Percentiles rank a stretch among this genome's conserved stretches.
Conservation (phyloP, 1,140 invertebrate species). For the Wasmannia auropunctata region DNA sequence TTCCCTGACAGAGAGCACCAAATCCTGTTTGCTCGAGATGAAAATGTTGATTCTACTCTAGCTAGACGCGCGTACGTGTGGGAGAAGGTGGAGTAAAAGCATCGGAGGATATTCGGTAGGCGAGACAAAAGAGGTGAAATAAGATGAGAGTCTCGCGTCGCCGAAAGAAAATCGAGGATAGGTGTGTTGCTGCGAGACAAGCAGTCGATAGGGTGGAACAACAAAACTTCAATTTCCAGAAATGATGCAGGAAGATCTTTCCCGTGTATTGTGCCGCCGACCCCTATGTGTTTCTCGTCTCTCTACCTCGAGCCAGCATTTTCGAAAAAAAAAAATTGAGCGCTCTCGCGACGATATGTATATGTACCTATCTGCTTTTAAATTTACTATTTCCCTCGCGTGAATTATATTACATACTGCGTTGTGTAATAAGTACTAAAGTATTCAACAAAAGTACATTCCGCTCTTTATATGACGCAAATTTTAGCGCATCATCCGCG, state of each 20-base stretch:
- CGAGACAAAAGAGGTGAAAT: slow-evolving; percentile 61
- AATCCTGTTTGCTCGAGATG: slow-evolving; percentile 19
- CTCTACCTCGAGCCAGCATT: background rate
- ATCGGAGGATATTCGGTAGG: slow-evolving; percentile 37
- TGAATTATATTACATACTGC: background rate
- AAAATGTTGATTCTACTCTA: slow-evolving; percentile 19
- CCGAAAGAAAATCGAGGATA: slow-evolving; percentile 26
- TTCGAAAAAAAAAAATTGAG: slow-evolving; percentile 25
- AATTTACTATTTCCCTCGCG: slow-evolving; percentile 7
- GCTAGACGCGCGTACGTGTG: background rate
- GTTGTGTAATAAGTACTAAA: background rate
- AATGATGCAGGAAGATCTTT: slow-evolving; percentile 80
- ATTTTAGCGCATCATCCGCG: background rate
- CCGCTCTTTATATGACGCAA: background rate
- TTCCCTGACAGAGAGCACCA: background rate
- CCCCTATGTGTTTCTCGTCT: slow-evolving; percentile 41
- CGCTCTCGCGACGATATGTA: background rate
- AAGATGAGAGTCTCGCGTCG: slow-evolving; percentile 23
- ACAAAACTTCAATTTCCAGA: slow-evolving; percentile 82
- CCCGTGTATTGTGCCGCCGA: slow-evolving; percentile 74
- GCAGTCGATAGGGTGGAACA: slow-evolving; percentile 71
- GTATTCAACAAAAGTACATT: background rate
- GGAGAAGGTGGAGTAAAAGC: slow-evolving; percentile 39
- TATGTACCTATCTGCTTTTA: background rate
- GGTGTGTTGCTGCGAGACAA: slow-evolving; percentile 19